Evolutionary conservation across 2,113 vertebrate genomes (phyloP).

Genomic region (Cyphomyrus plagiostoma): DNA sequence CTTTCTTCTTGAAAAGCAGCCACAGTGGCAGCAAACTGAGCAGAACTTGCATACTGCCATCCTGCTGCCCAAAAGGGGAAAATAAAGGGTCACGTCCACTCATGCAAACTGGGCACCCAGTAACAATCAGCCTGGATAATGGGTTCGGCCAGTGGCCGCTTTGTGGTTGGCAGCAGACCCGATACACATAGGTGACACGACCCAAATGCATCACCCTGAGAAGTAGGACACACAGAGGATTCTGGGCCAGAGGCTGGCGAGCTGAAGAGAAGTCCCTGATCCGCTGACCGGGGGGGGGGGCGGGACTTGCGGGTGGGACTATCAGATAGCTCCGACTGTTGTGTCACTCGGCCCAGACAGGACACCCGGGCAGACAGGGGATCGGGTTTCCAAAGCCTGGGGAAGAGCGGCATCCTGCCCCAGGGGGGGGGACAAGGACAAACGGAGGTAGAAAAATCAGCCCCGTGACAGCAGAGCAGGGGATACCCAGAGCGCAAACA

Average conservation of each 20-base stretch:
- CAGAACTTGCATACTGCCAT: not conserved
- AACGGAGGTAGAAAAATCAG: not conserved
- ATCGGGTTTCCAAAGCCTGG: not conserved
- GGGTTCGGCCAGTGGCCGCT: not conserved
- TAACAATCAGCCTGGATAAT: not conserved
- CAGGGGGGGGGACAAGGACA: not conserved
- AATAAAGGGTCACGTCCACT: not conserved
- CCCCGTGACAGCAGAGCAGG: not conserved
- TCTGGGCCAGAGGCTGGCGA: not conserved
- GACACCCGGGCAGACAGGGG: not conserved
- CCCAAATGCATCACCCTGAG: not conserved
- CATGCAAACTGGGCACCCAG: not conserved
- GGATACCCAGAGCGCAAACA: not conserved
- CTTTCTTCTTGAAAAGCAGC: not conserved
- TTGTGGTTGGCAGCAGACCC: not conserved
- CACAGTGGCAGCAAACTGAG: not conserved
- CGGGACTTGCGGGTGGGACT: not conserved
- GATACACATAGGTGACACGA: not conserved
- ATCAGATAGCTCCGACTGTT: not conserved
- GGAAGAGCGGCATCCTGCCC: not conserved
- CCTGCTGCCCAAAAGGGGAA: not conserved
- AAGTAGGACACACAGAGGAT: not conserved
- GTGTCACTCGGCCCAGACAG: slow-evolving; percentile 3
- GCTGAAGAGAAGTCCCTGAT: not conserved
- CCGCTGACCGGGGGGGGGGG: not conserved